Evolutionary conservation across 1,140 invertebrate species (phyloP), one percentile per base, ranked within the genome.

Genomic region (Drepana arcuata): DNA sequence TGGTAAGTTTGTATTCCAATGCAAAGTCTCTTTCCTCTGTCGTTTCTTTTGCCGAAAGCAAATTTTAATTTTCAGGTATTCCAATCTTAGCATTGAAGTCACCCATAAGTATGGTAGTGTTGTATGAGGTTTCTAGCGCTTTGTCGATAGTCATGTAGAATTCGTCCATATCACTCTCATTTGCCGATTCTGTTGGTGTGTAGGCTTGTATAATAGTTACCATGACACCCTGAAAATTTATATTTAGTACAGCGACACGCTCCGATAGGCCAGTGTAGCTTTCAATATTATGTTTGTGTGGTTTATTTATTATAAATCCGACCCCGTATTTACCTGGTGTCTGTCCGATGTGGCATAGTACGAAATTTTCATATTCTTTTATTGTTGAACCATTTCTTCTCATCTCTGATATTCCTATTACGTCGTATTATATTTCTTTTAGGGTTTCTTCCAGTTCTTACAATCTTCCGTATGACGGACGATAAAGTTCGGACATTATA

Each of bases 401-500:
- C 12, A 21, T 16, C 27, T 34, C 39, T 11, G 30, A 13, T 7
- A 41, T 16, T 9, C 38, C 38, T 18, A 41, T 7, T 1, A 41
- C 21, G 13, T 41, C 38, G 9, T 16, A 28, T 7, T 41, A n/a
- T 16, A 41, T 27, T 2, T 33, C 18, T 21, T 21, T 12, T 11
- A 41, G 10, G 2, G 23, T 10, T 15, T 41, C 5, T 13, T 14
- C 23, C 14, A 41, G 23, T 41, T 41, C 24, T 7, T 33, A 33
- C 1, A 14, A 41, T 2, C 4, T 7, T 29, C 34, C 38, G 7
- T 24, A 10, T 2, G 42, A 38, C 14, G 34, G 42, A 38, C 14
- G 34, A 40, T 2, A 52, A 16, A 4, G 49, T 35, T 43, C 26
- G 47, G 0, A 48, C 44, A 15, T 52, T 52, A 21, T 52, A 52